A percentile compares a stretch with the other conserved stretches of the same genome.
phyloP scores from a whole-genome alignment of 1,140 invertebrate genomes.

The Micrasema minimum region DNA sequence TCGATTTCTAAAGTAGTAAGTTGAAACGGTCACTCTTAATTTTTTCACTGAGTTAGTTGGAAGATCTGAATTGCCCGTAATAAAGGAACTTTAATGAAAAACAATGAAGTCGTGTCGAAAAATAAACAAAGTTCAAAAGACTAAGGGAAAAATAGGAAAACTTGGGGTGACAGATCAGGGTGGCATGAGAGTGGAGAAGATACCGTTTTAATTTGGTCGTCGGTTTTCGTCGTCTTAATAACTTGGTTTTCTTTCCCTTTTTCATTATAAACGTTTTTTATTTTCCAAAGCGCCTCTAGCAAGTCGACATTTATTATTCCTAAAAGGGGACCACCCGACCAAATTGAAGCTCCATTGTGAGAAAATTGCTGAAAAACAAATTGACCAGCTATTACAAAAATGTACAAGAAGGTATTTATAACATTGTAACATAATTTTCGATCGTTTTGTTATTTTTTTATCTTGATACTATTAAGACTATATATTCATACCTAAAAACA shows the following conservation, averaged over 20 bases:
- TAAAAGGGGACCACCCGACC: slow-evolving; percentile 54
- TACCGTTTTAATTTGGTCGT: slow-evolving; percentile 54
- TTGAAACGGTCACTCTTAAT: too few species aligned
- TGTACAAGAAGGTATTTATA: not conserved
- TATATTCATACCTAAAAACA: not conserved
- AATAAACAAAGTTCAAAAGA: slow-evolving; percentile 28
- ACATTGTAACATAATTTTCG: not conserved
- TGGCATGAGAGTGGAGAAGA: slow-evolving; percentile 45
- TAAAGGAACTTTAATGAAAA: slow-evolving; percentile 26
- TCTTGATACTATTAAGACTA: not conserved
- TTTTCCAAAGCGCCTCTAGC: slow-evolving; percentile 49
- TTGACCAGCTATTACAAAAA: slow-evolving; percentile 57
- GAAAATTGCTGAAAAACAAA: slow-evolving; percentile 57
- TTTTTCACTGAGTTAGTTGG: too few species aligned
- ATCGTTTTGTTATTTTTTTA: not conserved
- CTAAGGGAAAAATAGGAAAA: slow-evolving; percentile 21
- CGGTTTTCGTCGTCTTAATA: slow-evolving; percentile 48
- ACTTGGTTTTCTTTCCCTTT: slow-evolving; percentile 52
- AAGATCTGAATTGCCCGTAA: too few species aligned
- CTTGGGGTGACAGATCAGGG: slow-evolving; percentile 43
- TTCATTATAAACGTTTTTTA: slow-evolving; percentile 52
- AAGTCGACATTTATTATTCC: slow-evolving; percentile 52
- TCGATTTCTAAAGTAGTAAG: too few species aligned
- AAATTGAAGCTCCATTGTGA: slow-evolving; percentile 56
- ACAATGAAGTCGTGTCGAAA: slow-evolving; percentile 25